Evolutionary conservation across 2,113 vertebrate genomes (phyloP), one percentile per base, ranked within the genome.

Genomic region (Centrocercus urophasianus): DNA sequence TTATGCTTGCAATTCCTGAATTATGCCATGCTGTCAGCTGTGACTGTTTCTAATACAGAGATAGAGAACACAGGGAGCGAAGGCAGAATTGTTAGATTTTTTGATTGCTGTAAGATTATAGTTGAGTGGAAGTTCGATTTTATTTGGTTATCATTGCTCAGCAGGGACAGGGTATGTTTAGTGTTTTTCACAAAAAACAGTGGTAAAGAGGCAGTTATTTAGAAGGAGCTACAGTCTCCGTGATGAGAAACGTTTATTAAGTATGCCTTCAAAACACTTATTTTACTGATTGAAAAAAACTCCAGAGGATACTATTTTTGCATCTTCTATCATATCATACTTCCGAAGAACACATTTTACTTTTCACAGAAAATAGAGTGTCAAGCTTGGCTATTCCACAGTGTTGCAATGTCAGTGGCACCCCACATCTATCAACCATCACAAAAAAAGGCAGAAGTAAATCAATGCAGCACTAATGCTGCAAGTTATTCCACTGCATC

Each of bases 211-310:
- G 15, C 27, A 59, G n/a, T 72, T 75, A 40, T 61, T 86, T 36
- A 47, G n/a, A 84, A 94, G n/a, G 6, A 77, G 13, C 18, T 85
- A n/a, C 32, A 47, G 20, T 43, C 32, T 84, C 42, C 15, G 48
- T 36, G 25, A 71, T 89, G 69, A 83, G 86, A 90, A 69, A 2
- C 13, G 67, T 47, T 6, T 34, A 47, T 72, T 93, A 67, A 70
- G 0, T 91, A 66, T 92, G 86, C 28, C 34, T 77, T 17, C 47
- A 48, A 38, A 86, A 86, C 22, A 13, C 5, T 66, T 93, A n/a
- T 25, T 91, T 86, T 83, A 93, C n/a, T 86, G 69, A 77, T 81
- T 60, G 50, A 83, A 93, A 14, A 87, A 89, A 89, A 60, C 16
- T 85, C 48, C n/a, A 64, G 73, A 83, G 65, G 72, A 93, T 70